A percentile compares a stretch with the other conserved stretches of the same genome.
Evolutionary conservation across 2,113 vertebrate genomes (phyloP).

Genomic region (Hippocampus mohnikei): DNA sequence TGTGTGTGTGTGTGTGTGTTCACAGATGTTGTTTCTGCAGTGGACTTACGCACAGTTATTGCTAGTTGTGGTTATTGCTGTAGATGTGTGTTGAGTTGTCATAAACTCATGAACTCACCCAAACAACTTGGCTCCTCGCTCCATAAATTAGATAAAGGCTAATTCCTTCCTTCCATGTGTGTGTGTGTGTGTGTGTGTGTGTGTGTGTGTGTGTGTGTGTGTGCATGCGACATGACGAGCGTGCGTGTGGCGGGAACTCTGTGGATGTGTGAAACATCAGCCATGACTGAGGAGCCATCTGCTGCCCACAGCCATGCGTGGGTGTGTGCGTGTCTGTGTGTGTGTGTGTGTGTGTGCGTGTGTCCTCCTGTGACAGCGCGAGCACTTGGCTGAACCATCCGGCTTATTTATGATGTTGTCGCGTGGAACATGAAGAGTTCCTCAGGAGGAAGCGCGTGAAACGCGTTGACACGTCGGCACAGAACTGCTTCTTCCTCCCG

Average conservation of each 20-base stretch:
- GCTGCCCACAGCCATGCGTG: slow-evolving; percentile 33
- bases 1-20: too few species aligned
- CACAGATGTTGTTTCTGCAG: too few species aligned
- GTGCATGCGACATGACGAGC: not conserved
- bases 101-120: too few species aligned
- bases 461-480: not conserved
- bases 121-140: too few species aligned
- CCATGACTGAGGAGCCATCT: slow-evolving; percentile 69
- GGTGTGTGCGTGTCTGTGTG: not conserved
- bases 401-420: not conserved
- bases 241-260: not conserved
- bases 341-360: not conserved
- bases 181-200: not conserved
- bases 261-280: slow-evolving; percentile 69
- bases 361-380: not conserved
- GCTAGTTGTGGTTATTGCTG: not conserved
- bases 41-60: too few species aligned
- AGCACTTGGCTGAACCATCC: not conserved
- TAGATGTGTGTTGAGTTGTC: not conserved
- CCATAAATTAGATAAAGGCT: too few species aligned
- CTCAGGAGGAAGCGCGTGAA: not conserved
- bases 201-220: too few species aligned
- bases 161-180: too few species aligned
- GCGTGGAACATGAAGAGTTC: not conserved
- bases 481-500: not conserved